These are phyloP conservation scores for Brassicogethes aeneus DNA, from an alignment of 2,888 invertebrate genomes.

Conservation along the genomic window DNA sequence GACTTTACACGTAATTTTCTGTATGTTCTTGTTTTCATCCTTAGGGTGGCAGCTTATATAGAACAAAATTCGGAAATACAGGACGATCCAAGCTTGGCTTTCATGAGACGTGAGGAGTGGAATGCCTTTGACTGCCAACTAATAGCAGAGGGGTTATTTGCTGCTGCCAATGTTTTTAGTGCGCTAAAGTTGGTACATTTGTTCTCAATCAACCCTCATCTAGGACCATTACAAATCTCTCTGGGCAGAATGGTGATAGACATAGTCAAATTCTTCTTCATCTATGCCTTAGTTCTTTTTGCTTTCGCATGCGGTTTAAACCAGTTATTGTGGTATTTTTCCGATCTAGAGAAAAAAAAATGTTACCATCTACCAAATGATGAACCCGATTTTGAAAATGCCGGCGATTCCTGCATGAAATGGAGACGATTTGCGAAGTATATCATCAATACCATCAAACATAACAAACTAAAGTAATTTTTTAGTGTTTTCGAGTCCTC, in stretches of 20 bases:
- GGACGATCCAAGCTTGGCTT: constrained; percentile 58
- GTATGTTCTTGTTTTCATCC: constrained; percentile 64
- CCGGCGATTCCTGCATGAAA: constrained; percentile 71
- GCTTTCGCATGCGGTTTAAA: constrained; percentile 92
- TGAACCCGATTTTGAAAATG: constrained; percentile 66
- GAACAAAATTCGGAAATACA: constrained; percentile 65
- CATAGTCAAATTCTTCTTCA: constrained; percentile 93
- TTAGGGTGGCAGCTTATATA: constrained; percentile 63
- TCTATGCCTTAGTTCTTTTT: constrained; percentile 85
- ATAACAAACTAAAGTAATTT: constrained; percentile 8
- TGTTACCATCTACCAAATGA: constrained; percentile 66
- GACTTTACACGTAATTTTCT: constrained; percentile 87
- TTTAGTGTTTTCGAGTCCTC: constrained; percentile 85
- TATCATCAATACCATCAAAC: not conserved
- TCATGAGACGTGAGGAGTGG: constrained; percentile 79
- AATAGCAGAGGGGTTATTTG: constrained; percentile 87
- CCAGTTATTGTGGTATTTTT: constrained; percentile 92
- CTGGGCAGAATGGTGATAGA: constrained; percentile 92
- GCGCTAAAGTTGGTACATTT: constrained; percentile 92
- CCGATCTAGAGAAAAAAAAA: constrained; percentile 72
- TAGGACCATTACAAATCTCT: constrained; percentile 90
- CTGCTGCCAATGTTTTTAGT: constrained; percentile 86
- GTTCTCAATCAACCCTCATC: constrained; percentile 93
- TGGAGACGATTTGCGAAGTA: constrained; percentile 82
- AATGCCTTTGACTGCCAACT: constrained; percentile 88